Percentiles rank a stretch among this genome's conserved stretches.
phyloP scores from a whole-genome alignment of 2,113 vertebrate genomes.

The Chloebia gouldiae region DNA sequence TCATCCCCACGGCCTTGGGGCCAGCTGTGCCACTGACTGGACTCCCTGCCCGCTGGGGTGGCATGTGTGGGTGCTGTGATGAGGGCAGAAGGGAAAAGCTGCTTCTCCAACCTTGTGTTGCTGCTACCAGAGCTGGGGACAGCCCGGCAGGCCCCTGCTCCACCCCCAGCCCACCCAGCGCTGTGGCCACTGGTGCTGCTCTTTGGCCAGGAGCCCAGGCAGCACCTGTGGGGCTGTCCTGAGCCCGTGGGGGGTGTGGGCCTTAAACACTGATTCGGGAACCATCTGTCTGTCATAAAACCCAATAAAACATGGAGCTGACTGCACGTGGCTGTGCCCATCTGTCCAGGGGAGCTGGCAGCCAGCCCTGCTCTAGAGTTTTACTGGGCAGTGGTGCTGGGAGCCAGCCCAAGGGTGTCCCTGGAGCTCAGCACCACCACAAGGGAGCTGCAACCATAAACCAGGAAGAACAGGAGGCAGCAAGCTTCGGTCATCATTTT shows the following conservation, averaged over 20 bases:
- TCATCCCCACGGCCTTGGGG: background rate
- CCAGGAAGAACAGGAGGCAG: constrained; percentile 57
- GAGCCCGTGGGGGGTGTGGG: background rate
- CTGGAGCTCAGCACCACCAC: background rate
- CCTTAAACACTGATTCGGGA: background rate
- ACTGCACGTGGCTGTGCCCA: accelerated
- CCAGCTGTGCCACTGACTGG: background rate
- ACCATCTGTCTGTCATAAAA: constrained; percentile 38
- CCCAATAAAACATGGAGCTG: constrained; percentile 56
- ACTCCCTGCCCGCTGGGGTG: background rate
- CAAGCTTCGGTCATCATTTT: constrained; percentile 67
- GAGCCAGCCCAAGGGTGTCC: background rate
- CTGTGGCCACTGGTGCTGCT: background rate
- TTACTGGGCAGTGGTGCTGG: background rate
- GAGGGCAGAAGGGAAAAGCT: constrained; percentile 14
- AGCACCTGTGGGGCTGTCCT: background rate
- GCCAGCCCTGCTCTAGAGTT: accelerated
- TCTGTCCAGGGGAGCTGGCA: background rate
- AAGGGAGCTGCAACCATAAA: background rate
- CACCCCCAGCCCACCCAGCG: background rate
- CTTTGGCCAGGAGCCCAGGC: background rate
- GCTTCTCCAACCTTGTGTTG: background rate
- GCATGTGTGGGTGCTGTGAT: background rate
- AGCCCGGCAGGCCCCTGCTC: background rate
- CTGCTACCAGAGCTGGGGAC: constrained; percentile 25